Percentiles rank a stretch among this genome's conserved stretches.
phyloP scores from a whole-genome alignment of 2,797 vertebrate species.

The Astyanax mexicanus region DNA sequence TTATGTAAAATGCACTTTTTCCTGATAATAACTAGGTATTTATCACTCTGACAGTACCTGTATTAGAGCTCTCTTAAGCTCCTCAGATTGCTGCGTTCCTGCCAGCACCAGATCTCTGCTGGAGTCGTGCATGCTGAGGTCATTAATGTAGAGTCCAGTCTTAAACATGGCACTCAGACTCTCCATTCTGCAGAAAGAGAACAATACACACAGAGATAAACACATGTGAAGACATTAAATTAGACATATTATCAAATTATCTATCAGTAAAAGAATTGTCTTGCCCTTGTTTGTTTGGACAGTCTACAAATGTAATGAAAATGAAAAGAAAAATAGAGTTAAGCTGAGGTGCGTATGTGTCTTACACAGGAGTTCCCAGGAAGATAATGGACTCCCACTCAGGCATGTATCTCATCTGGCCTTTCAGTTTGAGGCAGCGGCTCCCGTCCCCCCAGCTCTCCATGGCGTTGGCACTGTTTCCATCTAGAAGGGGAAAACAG shows the following conservation, averaged over 20 bases:
- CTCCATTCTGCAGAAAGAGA: conserved; percentile 76
- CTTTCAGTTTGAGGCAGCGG: conserved; percentile 78
- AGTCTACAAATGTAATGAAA: too few relatives aligned
- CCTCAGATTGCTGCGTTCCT: conserved; percentile 80
- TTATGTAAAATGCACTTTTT: background rate
- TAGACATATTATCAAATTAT: too few relatives aligned
- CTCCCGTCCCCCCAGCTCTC: conserved; percentile 80
- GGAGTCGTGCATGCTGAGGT: conserved; percentile 83
- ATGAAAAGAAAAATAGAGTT: too few relatives aligned
- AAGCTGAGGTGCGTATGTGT: conserved; percentile 15
- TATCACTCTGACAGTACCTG: too few relatives aligned
- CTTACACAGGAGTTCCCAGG: conserved; percentile 78
- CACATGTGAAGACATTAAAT: background rate
- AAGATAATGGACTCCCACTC: conserved; percentile 85
- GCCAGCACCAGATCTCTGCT: conserved; percentile 81
- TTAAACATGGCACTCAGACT: conserved; percentile 81
- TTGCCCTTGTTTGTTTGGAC: too few relatives aligned
- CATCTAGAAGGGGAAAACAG: conserved; percentile 62
- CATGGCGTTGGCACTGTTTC: conserved; percentile 77
- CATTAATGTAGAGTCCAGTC: conserved; percentile 81
- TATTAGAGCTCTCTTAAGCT: conserved; percentile 81
- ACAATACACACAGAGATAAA: conserved; percentile 39
- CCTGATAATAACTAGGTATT: too few relatives aligned
- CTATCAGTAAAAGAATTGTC: too few relatives aligned
- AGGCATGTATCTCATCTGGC: conserved; percentile 83